Base-by-base conservation (phyloP, 2,888 invertebrate species). In the Eristalis tenax region DNA sequence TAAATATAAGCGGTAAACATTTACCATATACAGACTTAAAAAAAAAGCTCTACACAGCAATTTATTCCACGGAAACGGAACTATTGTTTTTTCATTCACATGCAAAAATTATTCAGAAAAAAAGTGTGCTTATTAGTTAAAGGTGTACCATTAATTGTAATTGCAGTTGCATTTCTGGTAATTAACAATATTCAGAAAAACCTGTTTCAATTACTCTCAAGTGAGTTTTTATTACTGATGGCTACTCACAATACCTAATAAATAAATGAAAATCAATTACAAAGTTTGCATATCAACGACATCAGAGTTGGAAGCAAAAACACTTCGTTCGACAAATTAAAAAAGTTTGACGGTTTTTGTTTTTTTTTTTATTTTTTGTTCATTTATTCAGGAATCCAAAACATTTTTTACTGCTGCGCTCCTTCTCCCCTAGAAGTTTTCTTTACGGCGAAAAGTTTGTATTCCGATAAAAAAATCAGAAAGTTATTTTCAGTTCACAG, bases 261-360 rank as follows among this genome's bases (percentile, higher is more conserved):
- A 81, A 81, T 77, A 85, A 85, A 85, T 56, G 64, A 73, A 81
- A 85, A 85, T 81, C 81, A 81, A 85, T 85, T 85, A 77, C 81
- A 77, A 85, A 85, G 76, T 85, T 85, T 78, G 82, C 74, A 73
- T 86, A 86, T 86, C 78, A 78, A 82, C 66, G 82, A 61, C 73
- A 78, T 78, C 74, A 70, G 65, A 77, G 65, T 69, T 64, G 73
- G 69, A 64, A 69, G 78, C 78, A 69, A 78, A 86, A 87, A 78
- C 74, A 82, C 74, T 86, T 78, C 40, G 70, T 74, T 83, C 83
- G 78, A 83, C 70, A 86, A 86, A 86, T 86, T 86, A 86, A 86
- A 86, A 86, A 86, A 86, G 83, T 86, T 86, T 74, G 77, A 68
- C 76, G 5, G 26, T 81, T 81, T 81, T 71, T 79, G 15, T 28